Evolutionary conservation across 2,888 invertebrate genomes (phyloP).

Genomic region (Beris morrisii): DNA sequence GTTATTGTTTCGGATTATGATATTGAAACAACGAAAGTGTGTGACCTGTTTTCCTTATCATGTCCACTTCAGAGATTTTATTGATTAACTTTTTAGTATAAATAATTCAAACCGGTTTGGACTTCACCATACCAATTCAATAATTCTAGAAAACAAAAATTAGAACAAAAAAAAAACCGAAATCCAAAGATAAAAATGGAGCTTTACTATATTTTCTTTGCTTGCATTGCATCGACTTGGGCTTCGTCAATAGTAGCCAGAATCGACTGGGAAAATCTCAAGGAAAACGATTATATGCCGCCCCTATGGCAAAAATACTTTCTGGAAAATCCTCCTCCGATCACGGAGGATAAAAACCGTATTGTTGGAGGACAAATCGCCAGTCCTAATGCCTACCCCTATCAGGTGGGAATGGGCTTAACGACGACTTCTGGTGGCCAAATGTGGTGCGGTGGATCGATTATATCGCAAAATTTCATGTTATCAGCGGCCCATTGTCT

Average conservation of each 20-base stretch:
- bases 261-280: slow-evolving; percentile 7
- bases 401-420: slow-evolving; percentile 23
- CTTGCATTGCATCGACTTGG: not conserved
- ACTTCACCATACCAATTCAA: too few relatives aligned
- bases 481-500: slow-evolving; percentile 24
- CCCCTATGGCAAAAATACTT: slow-evolving; percentile 1
- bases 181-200: not conserved
- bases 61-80: too few relatives aligned
- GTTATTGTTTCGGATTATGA: too few relatives aligned
- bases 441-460: slow-evolving; percentile 25
- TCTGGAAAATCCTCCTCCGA: not conserved
- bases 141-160: too few relatives aligned
- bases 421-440: not conserved
- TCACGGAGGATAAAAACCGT: not conserved
- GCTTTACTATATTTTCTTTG: not conserved
- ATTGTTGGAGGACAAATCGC: slow-evolving; percentile 31
- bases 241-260: not conserved
- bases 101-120: too few relatives aligned
- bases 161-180: not conserved
- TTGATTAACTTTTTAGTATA: too few relatives aligned
- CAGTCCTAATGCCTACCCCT: slow-evolving; percentile 10
- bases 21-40: too few relatives aligned
- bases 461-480: slow-evolving; percentile 14
- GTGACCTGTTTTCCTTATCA: too few relatives aligned
- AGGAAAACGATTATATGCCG: slow-evolving; percentile 9